Conservation (phyloP, 2,113 vertebrate species). For the Tyrannus savana region DNA sequence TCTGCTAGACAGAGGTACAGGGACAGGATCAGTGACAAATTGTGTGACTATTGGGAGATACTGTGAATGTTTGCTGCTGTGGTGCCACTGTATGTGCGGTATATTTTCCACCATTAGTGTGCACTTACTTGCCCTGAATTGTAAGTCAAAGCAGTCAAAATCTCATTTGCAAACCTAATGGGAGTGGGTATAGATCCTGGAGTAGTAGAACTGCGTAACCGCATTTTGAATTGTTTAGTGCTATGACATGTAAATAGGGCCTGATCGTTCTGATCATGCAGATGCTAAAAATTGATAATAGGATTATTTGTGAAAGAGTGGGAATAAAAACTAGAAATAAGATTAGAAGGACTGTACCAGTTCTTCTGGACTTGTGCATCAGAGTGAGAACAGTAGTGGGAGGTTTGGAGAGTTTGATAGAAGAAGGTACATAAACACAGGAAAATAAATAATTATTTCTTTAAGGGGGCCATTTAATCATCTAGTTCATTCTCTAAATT, state of each 20-base stretch:
- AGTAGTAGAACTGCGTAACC: accelerated
- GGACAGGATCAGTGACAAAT: neutral
- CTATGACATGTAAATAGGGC: neutral
- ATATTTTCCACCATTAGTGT: neutral
- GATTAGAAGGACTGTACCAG: neutral
- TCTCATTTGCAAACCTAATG: slow-evolving; percentile 15
- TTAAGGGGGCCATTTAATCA: neutral
- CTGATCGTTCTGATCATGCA: neutral
- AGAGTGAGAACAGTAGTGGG: neutral
- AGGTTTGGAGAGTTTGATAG: neutral
- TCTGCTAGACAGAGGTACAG: neutral
- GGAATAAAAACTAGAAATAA: neutral
- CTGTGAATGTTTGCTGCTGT: neutral
- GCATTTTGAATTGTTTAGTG: neutral
- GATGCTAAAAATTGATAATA: neutral
- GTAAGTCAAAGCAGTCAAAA: neutral
- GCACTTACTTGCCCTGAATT: neutral
- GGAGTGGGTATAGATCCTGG: neutral
- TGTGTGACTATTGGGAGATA: neutral
- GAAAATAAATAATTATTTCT: neutral
- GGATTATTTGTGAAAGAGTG: neutral
- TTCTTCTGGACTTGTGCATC: neutral
- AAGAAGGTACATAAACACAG: neutral
- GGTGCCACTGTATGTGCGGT: neutral
- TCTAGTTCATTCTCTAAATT: neutral